Evolutionary conservation across 2,888 invertebrate genomes (phyloP).

Genomic region (Anticlea derivata): DNA sequence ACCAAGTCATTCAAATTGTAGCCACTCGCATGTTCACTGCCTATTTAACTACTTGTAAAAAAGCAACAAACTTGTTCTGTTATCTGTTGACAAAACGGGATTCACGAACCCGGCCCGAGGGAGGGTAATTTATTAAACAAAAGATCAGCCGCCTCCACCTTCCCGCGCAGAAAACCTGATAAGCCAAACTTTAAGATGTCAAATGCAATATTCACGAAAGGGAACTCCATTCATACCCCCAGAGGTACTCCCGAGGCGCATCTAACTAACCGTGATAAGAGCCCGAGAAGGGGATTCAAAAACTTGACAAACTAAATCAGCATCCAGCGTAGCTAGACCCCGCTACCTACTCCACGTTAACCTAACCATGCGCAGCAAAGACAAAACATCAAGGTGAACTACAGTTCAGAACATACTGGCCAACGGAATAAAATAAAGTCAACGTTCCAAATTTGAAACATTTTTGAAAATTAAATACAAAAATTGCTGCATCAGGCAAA

Average conservation of each 20-base stretch:
- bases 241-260: slow-evolving; percentile 57
- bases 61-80: slow-evolving; percentile 18
- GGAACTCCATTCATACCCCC: slow-evolving; percentile 61
- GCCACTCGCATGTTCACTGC: slow-evolving; percentile 13
- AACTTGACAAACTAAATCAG: slow-evolving; percentile 63
- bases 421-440: slow-evolving; percentile 36
- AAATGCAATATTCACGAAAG: slow-evolving; percentile 71
- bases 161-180: slow-evolving; percentile 46
- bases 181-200: slow-evolving; percentile 63
- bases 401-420: slow-evolving; percentile 35
- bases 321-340: slow-evolving; percentile 53
- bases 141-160: slow-evolving; percentile 42
- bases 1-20: slow-evolving; percentile 33
- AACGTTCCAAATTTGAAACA: slow-evolving; percentile 34
- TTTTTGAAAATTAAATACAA: slow-evolving; percentile 34
- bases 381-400: slow-evolving; percentile 34
- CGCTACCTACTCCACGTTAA: slow-evolving; percentile 24
- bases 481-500: slow-evolving; percentile 38
- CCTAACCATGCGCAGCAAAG: slow-evolving; percentile 8
- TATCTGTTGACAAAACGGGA: slow-evolving; percentile 19
- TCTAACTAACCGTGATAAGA: slow-evolving; percentile 77
- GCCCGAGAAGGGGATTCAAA: slow-evolving; percentile 61
- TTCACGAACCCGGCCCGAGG: slow-evolving; percentile 20
- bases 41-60: slow-evolving; percentile 22
- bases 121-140: slow-evolving; percentile 50